Evolutionary conservation across 30 jellyfish, hydroid and myxozoan genomes (phyloP), one percentile per base, ranked within the genome.

Genomic region (Hydra vulgaris): DNA sequence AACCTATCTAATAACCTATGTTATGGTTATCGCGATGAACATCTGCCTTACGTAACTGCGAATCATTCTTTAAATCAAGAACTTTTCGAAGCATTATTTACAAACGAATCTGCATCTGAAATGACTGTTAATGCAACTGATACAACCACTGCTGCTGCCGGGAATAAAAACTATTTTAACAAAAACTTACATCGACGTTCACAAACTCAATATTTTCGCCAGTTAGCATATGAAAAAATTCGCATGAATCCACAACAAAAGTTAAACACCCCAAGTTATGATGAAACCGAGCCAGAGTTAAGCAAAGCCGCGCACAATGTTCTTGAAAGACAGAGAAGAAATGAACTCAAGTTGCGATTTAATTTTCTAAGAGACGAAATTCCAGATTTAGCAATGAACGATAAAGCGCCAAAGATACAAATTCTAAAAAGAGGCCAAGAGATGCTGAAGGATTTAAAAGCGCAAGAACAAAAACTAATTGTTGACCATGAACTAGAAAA

Each of bases 291-390:
- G 15, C 53, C 81, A 15, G 90, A 83, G 52, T 56, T 83, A 17
- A 83, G 90, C 25, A 94, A 96, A 19, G 95, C 97, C 66, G 73
- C 97, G 22, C 97, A 90, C 82, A 90, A 90, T 75, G 96, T 90
- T 16, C 88, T 90, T 25, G 97, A 90, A 84, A 27, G 97, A 55
- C 95, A 90, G 55, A 89, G 97, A 84, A 73, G 97, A 82, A 90
- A 90, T 80, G 97, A 90, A 76, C 90, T 90, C 27, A 90, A 90
- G 72, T 81, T 90, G 22, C 88, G 95, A 55, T 90, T 90, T 73
- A 81, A 86, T 80, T 74, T 76, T 26, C 83, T 90, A 23, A 74
- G 97, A 52, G 97, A 90, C 85, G 78, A 88, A 54, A 79, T 90
- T 17, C 97, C 97, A 18, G 97, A 90, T 25, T 61, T 90, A 0